Evolutionary conservation across 92 coral and sea anemone genomes (phyloP).

Genomic region (Epizoanthus stellaris): DNA sequence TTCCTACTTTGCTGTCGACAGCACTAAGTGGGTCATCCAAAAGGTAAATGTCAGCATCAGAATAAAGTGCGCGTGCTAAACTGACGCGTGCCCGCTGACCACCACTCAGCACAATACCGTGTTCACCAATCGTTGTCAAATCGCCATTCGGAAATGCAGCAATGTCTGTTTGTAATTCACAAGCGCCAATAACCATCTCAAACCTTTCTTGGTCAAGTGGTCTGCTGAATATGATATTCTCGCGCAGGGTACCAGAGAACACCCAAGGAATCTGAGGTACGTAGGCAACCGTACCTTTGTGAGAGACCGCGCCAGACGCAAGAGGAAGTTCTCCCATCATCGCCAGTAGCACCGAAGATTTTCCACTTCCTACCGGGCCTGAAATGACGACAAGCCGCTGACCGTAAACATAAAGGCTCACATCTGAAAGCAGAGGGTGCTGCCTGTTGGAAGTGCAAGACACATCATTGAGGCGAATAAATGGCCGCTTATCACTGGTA

Average conservation of each 20-base stretch:
- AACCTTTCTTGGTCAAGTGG: neutral
- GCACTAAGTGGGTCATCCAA: constrained; percentile 1
- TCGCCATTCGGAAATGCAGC: constrained; percentile 5
- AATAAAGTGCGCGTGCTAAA: neutral
- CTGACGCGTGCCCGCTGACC: too few relatives aligned
- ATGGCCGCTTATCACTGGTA: neutral
- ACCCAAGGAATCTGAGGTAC: constrained; percentile 1
- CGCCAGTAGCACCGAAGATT: neutral
- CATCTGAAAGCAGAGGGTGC: neutral
- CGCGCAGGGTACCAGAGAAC: constrained; percentile 1
- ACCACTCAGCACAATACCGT: neutral
- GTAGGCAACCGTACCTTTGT: constrained; percentile 2
- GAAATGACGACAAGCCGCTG: neutral
- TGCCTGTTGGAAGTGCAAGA: neutral
- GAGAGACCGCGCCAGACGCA: neutral
- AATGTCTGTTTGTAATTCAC: neutral
- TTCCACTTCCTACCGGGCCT: constrained; percentile 7
- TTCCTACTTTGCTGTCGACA: constrained; percentile 7
- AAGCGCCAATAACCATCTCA: neutral
- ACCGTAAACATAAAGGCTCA: neutral
- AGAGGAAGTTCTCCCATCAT: neutral
- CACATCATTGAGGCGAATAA: neutral
- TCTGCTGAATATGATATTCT: neutral
- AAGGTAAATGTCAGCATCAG: constrained; percentile 3
- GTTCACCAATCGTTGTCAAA: neutral